Conservation (phyloP, 2,888 invertebrate genomes). For the Ametastegia equiseti region DNA sequence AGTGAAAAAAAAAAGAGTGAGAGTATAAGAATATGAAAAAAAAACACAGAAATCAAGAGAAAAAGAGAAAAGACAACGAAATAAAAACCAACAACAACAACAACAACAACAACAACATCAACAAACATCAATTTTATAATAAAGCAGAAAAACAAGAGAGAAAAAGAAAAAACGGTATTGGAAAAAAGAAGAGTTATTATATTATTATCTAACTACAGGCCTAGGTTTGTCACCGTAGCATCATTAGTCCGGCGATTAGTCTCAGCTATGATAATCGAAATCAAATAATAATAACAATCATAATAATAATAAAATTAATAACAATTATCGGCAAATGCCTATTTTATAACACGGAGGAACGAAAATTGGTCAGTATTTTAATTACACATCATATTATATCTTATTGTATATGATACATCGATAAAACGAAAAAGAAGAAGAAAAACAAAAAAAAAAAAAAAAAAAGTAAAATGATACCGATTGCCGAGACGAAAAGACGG, state of each 20-base stretch:
- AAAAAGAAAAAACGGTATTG: slow-evolving; percentile 30
- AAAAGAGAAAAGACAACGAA: not conserved
- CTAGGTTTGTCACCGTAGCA: slow-evolving; percentile 31
- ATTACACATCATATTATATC: too few species aligned
- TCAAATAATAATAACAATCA: not conserved
- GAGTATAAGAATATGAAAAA: not conserved
- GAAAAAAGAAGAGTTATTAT: slow-evolving; percentile 38
- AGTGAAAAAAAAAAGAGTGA: not conserved
- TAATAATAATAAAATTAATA: not conserved
- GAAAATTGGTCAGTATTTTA: not conserved
- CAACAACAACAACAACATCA: slow-evolving; percentile 35
- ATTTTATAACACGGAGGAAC: not conserved
- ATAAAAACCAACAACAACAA: slow-evolving; percentile 28
- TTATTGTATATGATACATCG: not conserved
- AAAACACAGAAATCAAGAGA: not conserved
- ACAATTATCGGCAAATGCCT: not conserved
- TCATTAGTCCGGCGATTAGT: not conserved
- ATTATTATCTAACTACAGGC: slow-evolving; percentile 48
- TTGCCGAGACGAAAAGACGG: slow-evolving; percentile 13
- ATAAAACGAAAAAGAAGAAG: not conserved
- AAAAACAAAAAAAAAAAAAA: not conserved
- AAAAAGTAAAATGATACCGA: not conserved
- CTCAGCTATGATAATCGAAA: slow-evolving; percentile 2
- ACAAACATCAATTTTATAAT: slow-evolving; percentile 21
- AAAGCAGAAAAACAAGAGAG: slow-evolving; percentile 1